Conservation (phyloP, 64 coral and sea anemone genomes). For the Actinia tenebrosa region DNA sequence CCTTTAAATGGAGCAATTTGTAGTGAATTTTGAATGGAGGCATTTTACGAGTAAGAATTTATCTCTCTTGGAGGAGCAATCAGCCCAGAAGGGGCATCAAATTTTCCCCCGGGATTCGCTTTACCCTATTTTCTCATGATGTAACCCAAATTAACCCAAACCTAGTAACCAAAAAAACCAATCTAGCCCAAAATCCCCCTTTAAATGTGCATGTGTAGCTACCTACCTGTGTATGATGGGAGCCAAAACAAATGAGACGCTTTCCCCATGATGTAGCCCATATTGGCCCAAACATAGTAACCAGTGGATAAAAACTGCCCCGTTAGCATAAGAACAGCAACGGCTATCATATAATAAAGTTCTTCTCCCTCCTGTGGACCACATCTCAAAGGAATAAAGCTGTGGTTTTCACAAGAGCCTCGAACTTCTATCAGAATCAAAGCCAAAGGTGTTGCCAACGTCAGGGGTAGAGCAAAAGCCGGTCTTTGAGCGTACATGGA, state of each 20-base stretch:
- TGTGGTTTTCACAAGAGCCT: neutral
- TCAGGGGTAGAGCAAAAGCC: constrained; percentile 44
- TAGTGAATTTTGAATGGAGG: too few relatives aligned
- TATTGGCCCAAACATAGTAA: constrained; percentile 41
- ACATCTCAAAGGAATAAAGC: constrained; percentile 25
- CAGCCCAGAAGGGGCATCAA: too few relatives aligned
- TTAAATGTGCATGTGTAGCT: too few relatives aligned
- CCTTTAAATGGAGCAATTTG: too few relatives aligned
- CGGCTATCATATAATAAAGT: neutral
- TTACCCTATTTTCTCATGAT: too few relatives aligned
- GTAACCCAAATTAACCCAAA: too few relatives aligned
- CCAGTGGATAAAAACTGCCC: constrained; percentile 37
- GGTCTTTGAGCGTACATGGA: constrained; percentile 39
- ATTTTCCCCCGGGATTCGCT: too few relatives aligned
- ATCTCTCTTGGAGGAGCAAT: too few relatives aligned
- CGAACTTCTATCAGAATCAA: neutral
- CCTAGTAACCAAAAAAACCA: too few relatives aligned
- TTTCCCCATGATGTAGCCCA: constrained; percentile 39
- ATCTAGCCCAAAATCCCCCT: too few relatives aligned
- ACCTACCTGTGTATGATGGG: constrained; percentile 48
- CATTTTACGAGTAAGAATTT: too few relatives aligned
- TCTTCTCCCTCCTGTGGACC: neutral
- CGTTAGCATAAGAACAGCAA: constrained; percentile 2
- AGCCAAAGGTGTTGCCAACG: constrained; percentile 41
- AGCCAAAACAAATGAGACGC: constrained; percentile 48